A percentile compares a stretch with the other conserved stretches of the same genome.
These are phyloP conservation scores for Plagodis pulveraria DNA, from an alignment of 2,888 invertebrate genomes.

Conservation along the genomic window DNA sequence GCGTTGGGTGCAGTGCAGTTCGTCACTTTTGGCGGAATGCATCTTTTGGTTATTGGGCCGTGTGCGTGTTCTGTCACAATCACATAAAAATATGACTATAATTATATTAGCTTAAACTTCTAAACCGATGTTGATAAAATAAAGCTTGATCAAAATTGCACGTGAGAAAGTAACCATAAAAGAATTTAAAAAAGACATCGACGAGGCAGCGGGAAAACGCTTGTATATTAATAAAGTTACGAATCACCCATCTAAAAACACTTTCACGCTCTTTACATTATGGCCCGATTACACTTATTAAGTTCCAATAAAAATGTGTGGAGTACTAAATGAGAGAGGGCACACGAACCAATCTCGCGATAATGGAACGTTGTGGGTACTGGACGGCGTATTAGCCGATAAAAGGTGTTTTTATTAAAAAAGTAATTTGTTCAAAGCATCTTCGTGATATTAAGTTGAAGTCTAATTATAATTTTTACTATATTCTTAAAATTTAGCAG, in stretches of 20 bases:
- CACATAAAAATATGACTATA: no score
- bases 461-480: no score
- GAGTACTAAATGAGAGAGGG: slow-evolving; percentile 28
- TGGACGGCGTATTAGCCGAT: slow-evolving; percentile 4
- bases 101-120: no score
- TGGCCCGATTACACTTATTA: slow-evolving; percentile 33
- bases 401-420: slow-evolving; percentile 2
- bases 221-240: not conserved
- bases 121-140: no score
- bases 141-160: no score
- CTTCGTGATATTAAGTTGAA: not conserved
- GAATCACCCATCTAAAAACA: slow-evolving; percentile 14
- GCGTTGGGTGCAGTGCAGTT: no score
- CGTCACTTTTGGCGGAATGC: no score
- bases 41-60: no score
- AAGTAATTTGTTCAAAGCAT: slow-evolving; percentile 8
- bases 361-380: slow-evolving; percentile 1
- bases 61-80: no score
- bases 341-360: slow-evolving; percentile 9
- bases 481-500: no score
- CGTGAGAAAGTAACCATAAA: not conserved
- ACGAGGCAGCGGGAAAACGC: not conserved
- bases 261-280: slow-evolving; percentile 27
- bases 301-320: slow-evolving; percentile 25
- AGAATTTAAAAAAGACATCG: not conserved